Evolutionary conservation across 2,797 vertebrate genomes (phyloP), one percentile per base, ranked within the genome.

Genomic region (Atherinosoma microstoma): DNA sequence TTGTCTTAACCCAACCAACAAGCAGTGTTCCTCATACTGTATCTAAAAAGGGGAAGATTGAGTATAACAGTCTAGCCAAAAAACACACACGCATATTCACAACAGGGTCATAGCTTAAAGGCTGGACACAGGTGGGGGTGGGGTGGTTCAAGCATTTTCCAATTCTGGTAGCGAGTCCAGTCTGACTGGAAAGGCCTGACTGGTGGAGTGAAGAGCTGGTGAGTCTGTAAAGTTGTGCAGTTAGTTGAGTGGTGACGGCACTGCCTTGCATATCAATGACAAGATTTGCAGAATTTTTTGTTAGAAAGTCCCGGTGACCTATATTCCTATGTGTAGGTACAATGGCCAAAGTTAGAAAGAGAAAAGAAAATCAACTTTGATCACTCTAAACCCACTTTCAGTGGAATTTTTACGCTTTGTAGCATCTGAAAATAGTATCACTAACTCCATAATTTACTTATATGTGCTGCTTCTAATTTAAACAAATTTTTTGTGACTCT

Each of bases 41-140:
- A 51, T 80, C 58, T 73, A 30, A 73, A 78, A 88, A 85, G 80
- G 30, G 80, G 79, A 82, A 85, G 54, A 76, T 64, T 80, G 71
- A 80, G 66, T 77, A 24, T 83, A 91, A 90, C 89, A 89, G 89
- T 90, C 91, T 80, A 79, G 84, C 83, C 84, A 73, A 68, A 34
- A 74, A 67, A 35, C 73, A 63, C 49, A 24, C 64, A 76, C 73
- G 67, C 16, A 57, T 35, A 76, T 58, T 60, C 67, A 78, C 76
- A 86, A 86, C 73, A 77, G 80, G 82, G 84, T 86, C 72, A 79
- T 92, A 94, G 91, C 90, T 94, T 93, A 93, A 79, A 89, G 83
- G 88, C 90, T 94, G 93, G 91, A 91, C 81, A 87, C 82, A 76
- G 82, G 82, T 58, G 30, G 60, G 5, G 66, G 4, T 20, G 27